phyloP scores from a whole-genome alignment of 2,797 vertebrate genomes.

The Gephyroberyx darwinii region DNA sequence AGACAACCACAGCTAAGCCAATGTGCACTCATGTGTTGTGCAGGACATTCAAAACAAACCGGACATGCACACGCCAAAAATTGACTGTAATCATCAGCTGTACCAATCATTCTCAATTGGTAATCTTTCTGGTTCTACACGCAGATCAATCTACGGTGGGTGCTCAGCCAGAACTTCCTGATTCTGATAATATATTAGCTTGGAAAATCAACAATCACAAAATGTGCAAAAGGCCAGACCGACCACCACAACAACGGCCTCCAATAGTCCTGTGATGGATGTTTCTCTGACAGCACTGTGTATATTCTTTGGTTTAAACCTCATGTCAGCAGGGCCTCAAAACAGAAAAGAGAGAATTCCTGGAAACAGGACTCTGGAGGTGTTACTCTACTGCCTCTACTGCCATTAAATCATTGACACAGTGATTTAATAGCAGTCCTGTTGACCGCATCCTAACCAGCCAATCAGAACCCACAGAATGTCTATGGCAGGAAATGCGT shows the following conservation, averaged over 20 bases:
- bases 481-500: conserved; percentile 53
- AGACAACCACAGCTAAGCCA: background rate
- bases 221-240: background rate
- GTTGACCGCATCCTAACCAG: conserved; percentile 58
- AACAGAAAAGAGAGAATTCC: conserved; percentile 72
- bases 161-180: background rate
- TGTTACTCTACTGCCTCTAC: conserved; percentile 52
- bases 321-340: conserved; percentile 54
- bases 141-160: background rate
- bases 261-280: conserved; percentile 58
- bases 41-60: background rate
- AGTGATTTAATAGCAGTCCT: conserved; percentile 70
- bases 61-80: background rate
- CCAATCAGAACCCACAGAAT: conserved; percentile 49
- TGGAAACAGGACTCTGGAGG: conserved; percentile 70
- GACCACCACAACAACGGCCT: conserved; percentile 21
- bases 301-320: conserved; percentile 48
- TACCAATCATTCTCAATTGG: no score
- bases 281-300: conserved; percentile 54
- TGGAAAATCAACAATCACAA: conserved; percentile 12
- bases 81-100: no score
- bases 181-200: conserved; percentile 6
- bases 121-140: no score
- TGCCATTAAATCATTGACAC: conserved; percentile 59
- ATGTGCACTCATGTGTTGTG: no score